Percentiles rank a stretch among this genome's conserved stretches.
These are phyloP conservation scores for Cinclus mexicanus DNA, from an alignment of 2,113 vertebrate species.

Conservation along the genomic window DNA sequence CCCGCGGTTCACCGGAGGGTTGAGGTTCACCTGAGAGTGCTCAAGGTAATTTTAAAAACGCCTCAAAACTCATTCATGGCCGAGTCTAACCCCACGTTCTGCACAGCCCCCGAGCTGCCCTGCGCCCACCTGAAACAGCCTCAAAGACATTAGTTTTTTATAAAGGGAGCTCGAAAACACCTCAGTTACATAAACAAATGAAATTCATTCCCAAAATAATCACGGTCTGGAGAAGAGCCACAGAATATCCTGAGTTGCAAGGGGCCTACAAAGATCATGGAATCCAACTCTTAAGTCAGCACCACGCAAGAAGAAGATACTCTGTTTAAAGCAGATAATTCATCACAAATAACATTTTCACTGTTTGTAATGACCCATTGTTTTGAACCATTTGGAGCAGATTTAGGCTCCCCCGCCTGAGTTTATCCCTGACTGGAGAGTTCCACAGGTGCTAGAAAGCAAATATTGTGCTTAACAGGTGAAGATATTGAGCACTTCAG, in stretches of 20 bases:
- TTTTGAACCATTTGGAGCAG: neutral
- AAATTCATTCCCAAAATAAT: no score
- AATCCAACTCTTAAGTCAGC: no score
- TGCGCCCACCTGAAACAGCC: fast-evolving
- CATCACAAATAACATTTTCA: fast-evolving
- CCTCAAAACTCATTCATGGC: neutral
- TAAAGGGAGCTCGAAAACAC: neutral
- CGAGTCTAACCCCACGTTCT: neutral
- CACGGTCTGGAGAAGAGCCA: neutral
- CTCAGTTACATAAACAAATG: neutral
- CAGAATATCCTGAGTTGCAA: neutral
- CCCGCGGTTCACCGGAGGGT: neutral
- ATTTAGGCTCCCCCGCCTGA: neutral
- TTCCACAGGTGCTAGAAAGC: neutral
- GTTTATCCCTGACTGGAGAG: neutral
- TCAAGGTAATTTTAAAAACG: fast-evolving
- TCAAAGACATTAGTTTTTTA: fast-evolving
- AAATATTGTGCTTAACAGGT: neutral
- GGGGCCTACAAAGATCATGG: no score
- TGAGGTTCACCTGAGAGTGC: no score
- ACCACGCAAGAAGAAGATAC: neutral
- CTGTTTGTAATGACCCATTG: fast-evolving
- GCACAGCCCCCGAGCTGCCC: neutral
- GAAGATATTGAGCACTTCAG: neutral
- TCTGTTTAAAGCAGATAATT: neutral